A percentile compares a stretch with the other conserved stretches of the same genome.
Conservation (phyloP, 64 coral and sea anemone genomes). For the Exaiptasia diaphana region DNA sequence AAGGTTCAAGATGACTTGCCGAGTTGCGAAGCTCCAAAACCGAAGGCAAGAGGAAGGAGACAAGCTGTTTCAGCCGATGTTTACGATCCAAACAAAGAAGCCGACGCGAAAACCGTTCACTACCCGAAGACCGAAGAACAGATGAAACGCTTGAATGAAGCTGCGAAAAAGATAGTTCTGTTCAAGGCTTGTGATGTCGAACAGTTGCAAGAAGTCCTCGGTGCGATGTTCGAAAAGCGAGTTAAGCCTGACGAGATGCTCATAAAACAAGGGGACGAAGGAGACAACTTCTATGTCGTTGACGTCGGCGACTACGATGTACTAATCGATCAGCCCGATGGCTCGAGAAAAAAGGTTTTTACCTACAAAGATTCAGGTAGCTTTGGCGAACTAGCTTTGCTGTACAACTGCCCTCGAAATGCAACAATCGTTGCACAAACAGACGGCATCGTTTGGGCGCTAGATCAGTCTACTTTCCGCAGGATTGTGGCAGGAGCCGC, state of each 20-base stretch:
- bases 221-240: slow-evolving; percentile 93
- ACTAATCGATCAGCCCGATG: slow-evolving; percentile 51
- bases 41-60: slow-evolving; percentile 58
- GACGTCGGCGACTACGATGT: slow-evolving; percentile 91
- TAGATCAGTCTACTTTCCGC: slow-evolving; percentile 79
- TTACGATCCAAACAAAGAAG: slow-evolving; percentile 77
- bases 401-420: slow-evolving; percentile 98
- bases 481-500: slow-evolving; percentile 87
- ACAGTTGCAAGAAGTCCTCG: slow-evolving; percentile 76
- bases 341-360: slow-evolving; percentile 70
- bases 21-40: slow-evolving; percentile 58
- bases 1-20: slow-evolving; percentile 64
- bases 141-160: slow-evolving; percentile 68
- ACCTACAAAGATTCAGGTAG: slow-evolving; percentile 85
- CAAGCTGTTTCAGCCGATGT: slow-evolving; percentile 88
- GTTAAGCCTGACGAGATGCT: slow-evolving; percentile 79
- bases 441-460: slow-evolving; percentile 83
- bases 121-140: slow-evolving; percentile 89
- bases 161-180: slow-evolving; percentile 82
- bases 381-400: slow-evolving; percentile 92
- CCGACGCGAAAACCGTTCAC: slow-evolving; percentile 54
- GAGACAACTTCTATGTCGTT: slow-evolving; percentile 98
- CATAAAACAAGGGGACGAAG: slow-evolving; percentile 87
- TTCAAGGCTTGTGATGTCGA: slow-evolving; percentile 89
- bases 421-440: slow-evolving; percentile 90